A percentile compares a stretch with the other conserved stretches of the same genome.
These are phyloP conservation scores for Asarcornis scutulata DNA, from an alignment of 2,113 vertebrate genomes.

Conservation along the genomic window DNA sequence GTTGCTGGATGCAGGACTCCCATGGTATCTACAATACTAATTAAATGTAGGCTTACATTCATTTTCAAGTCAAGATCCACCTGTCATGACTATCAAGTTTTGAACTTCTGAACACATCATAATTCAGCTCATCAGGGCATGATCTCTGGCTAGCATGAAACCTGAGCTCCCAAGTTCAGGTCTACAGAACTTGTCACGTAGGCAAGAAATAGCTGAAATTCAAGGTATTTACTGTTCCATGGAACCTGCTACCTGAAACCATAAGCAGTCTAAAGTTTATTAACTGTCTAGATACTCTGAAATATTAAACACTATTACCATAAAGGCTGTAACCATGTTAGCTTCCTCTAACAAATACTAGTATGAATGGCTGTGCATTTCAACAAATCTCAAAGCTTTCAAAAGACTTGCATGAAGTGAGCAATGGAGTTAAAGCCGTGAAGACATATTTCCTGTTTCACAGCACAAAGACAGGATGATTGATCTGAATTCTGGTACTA, in stretches of 20 bases:
- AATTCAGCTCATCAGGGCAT: background rate
- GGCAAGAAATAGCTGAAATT: background rate
- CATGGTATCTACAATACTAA: background rate
- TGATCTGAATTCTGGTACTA: background rate
- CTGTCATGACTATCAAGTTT: background rate
- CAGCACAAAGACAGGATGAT: rapidly evolving
- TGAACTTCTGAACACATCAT: background rate
- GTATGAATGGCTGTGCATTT: background rate
- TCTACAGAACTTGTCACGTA: background rate
- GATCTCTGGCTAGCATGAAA: background rate
- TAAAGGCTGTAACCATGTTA: background rate
- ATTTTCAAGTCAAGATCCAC: background rate
- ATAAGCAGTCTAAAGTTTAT: background rate
- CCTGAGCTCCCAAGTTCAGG: background rate
- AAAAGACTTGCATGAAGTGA: background rate
- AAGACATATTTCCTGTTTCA: background rate
- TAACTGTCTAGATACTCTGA: background rate
- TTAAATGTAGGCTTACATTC: background rate
- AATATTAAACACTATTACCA: background rate
- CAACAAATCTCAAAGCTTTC: background rate
- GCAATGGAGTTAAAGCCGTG: background rate
- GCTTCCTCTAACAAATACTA: background rate
- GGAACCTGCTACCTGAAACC: background rate
- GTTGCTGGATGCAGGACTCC: background rate
- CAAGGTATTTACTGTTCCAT: background rate